Evolutionary conservation across 2,113 vertebrate species (phyloP).

Genomic region (Pseudopipra pipra): DNA sequence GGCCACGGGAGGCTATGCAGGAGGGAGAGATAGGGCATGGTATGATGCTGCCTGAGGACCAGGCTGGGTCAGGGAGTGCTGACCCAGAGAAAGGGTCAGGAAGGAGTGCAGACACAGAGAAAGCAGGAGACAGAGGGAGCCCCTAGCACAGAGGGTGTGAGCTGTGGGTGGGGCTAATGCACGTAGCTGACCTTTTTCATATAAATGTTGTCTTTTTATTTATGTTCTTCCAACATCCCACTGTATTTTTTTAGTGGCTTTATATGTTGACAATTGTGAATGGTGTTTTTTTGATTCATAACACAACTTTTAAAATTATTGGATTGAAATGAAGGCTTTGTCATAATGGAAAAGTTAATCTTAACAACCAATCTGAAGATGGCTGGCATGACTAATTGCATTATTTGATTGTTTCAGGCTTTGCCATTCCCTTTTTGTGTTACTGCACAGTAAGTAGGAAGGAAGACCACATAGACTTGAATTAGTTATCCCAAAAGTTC

Average conservation of each 20-base stretch:
- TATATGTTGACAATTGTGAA: background rate
- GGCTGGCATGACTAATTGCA: background rate
- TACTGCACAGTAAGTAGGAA: background rate
- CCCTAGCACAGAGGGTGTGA: background rate
- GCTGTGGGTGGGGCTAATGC: background rate
- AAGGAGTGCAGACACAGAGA: background rate
- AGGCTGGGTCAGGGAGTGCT: background rate
- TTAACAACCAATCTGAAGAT: background rate
- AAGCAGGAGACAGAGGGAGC: background rate
- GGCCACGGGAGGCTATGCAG: rapidly evolving
- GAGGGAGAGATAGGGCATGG: background rate
- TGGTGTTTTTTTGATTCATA: background rate
- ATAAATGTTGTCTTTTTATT: rapidly evolving
- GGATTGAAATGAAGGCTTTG: background rate
- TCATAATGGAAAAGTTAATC: background rate
- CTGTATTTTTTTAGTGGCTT: background rate
- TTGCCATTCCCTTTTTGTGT: background rate
- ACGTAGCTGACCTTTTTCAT: background rate
- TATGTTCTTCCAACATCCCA: background rate
- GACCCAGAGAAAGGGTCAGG: background rate
- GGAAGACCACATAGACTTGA: background rate
- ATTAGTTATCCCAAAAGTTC: background rate
- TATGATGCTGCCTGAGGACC: background rate
- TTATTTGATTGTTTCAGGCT: background rate
- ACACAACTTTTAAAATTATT: background rate